Conservation (phyloP, 2,888 invertebrate genomes). For the Chymomyza amoena region DNA sequence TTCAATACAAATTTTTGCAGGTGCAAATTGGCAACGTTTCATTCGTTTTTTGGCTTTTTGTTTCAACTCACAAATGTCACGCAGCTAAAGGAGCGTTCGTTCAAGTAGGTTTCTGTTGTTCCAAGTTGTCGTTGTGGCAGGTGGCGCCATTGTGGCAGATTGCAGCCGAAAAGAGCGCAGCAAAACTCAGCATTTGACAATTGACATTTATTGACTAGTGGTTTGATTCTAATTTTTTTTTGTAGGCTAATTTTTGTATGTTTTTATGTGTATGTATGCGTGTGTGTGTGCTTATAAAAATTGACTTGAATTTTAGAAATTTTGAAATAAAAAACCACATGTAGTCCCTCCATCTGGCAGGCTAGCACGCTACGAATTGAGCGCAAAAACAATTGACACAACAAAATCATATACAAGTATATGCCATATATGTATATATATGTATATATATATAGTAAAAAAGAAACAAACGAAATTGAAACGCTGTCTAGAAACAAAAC, state of each 20-base stretch:
- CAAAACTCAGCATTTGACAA: not conserved
- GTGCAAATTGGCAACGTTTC: slow-evolving; percentile 43
- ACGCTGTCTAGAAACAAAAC: not conserved
- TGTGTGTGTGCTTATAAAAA: slow-evolving; percentile 24
- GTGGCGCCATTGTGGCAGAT: slow-evolving; percentile 20
- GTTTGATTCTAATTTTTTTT: not conserved
- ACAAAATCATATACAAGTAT: not conserved
- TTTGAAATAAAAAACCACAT: slow-evolving; percentile 52
- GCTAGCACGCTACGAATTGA: not conserved
- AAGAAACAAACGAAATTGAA: not conserved
- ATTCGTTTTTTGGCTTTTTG: slow-evolving; percentile 9
- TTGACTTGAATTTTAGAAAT: slow-evolving; percentile 4
- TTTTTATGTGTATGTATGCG: slow-evolving; percentile 31
- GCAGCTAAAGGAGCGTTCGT: not conserved
- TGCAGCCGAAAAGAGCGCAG: not conserved
- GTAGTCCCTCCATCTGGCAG: slow-evolving; percentile 53
- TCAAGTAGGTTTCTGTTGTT: not conserved
- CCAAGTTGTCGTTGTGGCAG: slow-evolving; percentile 22
- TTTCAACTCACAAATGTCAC: slow-evolving; percentile 40
- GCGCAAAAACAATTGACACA: not conserved
- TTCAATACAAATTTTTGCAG: slow-evolving; percentile 16
- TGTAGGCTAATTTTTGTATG: slow-evolving; percentile 19
- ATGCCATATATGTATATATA: not conserved
- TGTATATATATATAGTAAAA: not conserved
- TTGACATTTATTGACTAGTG: not conserved